phyloP scores from a whole-genome alignment of 2,888 invertebrate genomes.

The Leucoptera coffeella region DNA sequence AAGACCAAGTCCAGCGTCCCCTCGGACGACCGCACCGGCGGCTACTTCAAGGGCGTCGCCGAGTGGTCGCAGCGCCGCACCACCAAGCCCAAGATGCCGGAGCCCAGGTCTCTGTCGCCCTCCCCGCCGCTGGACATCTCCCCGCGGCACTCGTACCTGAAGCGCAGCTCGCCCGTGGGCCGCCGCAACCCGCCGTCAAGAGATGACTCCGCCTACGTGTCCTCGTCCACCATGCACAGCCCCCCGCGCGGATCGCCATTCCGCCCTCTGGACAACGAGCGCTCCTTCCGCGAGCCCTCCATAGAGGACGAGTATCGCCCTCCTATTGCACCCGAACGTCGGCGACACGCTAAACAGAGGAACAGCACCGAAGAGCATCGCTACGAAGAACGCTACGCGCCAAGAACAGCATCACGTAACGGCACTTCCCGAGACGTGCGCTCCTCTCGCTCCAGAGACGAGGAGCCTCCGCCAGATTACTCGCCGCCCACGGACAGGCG shows the following conservation, averaged over 20 bases:
- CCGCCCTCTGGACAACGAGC: slow-evolving; percentile 35
- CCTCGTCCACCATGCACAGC: slow-evolving; percentile 51
- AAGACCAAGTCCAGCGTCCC: slow-evolving; percentile 50
- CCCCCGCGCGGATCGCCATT: slow-evolving; percentile 48
- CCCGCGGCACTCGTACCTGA: slow-evolving; percentile 35
- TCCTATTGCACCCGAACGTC: slow-evolving; percentile 62
- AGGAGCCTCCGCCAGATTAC: slow-evolving; percentile 67
- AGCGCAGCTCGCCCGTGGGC: slow-evolving; percentile 30
- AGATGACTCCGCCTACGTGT: slow-evolving; percentile 53
- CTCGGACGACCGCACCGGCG: slow-evolving; percentile 46
- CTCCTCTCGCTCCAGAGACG: slow-evolving; percentile 37
- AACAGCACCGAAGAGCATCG: slow-evolving; percentile 36
- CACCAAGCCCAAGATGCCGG: slow-evolving; percentile 43
- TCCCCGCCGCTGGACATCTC: slow-evolving; percentile 35
- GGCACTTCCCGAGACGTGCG: slow-evolving; percentile 46
- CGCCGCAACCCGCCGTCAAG: slow-evolving; percentile 45
- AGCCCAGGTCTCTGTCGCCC: slow-evolving; percentile 39
- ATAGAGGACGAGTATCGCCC: slow-evolving; percentile 46
- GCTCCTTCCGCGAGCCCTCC: slow-evolving; percentile 42
- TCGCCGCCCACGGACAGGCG: slow-evolving; percentile 56
- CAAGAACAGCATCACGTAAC: slow-evolving; percentile 50
- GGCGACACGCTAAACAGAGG: slow-evolving; percentile 53
- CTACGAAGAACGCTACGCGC: slow-evolving; percentile 53
- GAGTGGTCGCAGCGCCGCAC: slow-evolving; percentile 71
- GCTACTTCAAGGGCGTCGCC: slow-evolving; percentile 68